Base-by-base conservation (phyloP, 2,888 invertebrate species). In the Luperina nickerlii region DNA sequence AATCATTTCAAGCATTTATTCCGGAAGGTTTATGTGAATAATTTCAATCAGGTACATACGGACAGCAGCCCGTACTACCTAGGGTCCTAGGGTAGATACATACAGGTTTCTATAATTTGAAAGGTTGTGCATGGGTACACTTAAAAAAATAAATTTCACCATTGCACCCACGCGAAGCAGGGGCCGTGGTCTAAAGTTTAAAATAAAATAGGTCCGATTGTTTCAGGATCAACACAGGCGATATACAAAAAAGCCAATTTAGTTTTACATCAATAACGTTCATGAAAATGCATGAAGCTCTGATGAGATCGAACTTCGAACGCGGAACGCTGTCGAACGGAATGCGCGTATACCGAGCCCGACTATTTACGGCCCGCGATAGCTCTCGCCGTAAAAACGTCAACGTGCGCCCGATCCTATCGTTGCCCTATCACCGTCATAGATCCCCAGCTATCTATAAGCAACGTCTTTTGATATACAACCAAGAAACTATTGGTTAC, bases 331-430 rank as follows among this genome's bases (percentile, higher is more conserved):
- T 54, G 75, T 90, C 89, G 89, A 87, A 84, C 88, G 86, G 84
- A 89, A 88, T 89, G 90, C 87, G 63, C 68, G 67, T 84, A 93
- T 92, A 90, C 92, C 90, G 80, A 79, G 87, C 92, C 18, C 42
- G 48, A 65, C 73, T 92, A 94, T 96, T 95, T 95, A 95, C 95
- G 90, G 91, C 83, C 83, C 84, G 87, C 91, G 92, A 94, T 96
- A 96, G 95, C 94, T 93, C 86, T 85, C 78, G 93, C 94, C 91
- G 92, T 96, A 96, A 96, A 96, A 95, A 95, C 94, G 95, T 96
- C 96, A 94, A 92, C 95, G 93, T 92, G 90, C 89, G 91, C 91
- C 88, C 91, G 90, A 88, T 89, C 90, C 92, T 94, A 94, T 94
- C 94, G 91, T 89, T 81, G 85, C 88, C 88, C 90, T 92, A 92